A percentile compares a stretch with the other conserved stretches of the same genome.
Conservation (phyloP, 2,888 invertebrate species). For the Lordiphosa andalusiaca region DNA sequence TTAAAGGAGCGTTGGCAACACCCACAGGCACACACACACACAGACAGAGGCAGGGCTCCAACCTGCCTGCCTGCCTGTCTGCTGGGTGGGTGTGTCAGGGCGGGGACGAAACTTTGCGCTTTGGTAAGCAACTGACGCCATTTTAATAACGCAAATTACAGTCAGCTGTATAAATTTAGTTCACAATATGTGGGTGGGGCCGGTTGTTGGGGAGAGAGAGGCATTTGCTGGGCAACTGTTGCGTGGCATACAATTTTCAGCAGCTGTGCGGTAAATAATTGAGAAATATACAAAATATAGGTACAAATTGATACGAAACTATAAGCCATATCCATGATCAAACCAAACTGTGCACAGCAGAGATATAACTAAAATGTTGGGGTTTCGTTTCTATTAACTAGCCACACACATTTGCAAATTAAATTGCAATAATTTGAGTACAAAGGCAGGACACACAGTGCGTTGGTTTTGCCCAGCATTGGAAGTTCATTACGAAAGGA, state of each 20-base stretch:
- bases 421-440: constrained; percentile 23
- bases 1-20: constrained; percentile 29
- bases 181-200: constrained; percentile 17
- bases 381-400: neutral
- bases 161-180: constrained; percentile 58
- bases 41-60: constrained; percentile 3
- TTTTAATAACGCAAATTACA: constrained; percentile 71
- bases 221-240: constrained; percentile 56
- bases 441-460: constrained; percentile 18
- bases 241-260: constrained; percentile 59
- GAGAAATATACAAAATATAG: too few species aligned
- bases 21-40: constrained; percentile 1
- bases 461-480: constrained; percentile 6
- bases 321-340: too few species aligned
- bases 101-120: constrained; percentile 41
- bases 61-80: neutral
- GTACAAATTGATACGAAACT: too few species aligned
- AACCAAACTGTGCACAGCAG: neutral
- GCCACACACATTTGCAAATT: constrained; percentile 9
- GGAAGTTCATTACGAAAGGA: constrained; percentile 33
- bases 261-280: constrained; percentile 40
- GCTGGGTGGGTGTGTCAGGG: neutral
- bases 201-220: too few species aligned
- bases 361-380: neutral
- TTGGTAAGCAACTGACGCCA: constrained; percentile 68